These are phyloP conservation scores for Sinella curviseta DNA, from an alignment of 1,140 invertebrate species.

Conservation along the genomic window DNA sequence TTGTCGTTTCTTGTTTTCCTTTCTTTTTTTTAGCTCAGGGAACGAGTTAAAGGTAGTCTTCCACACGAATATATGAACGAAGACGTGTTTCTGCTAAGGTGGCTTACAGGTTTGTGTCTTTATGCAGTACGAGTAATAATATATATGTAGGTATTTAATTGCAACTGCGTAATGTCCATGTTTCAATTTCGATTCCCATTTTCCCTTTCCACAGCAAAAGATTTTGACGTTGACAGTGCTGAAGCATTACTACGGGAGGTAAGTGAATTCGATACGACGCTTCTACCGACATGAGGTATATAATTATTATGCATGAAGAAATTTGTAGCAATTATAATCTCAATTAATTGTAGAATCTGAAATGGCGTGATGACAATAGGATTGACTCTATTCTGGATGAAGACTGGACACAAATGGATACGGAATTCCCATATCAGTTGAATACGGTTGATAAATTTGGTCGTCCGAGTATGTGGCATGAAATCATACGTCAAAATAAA, in stretches of 20 bases:
- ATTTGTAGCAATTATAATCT: not conserved
- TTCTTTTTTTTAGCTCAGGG: not conserved
- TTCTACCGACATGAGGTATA: too few species aligned
- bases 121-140: too few species aligned
- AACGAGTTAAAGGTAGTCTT: not conserved
- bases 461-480: not conserved
- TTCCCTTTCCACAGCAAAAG: not conserved
- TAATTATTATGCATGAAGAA: too few species aligned
- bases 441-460: not conserved
- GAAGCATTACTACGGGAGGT: not conserved
- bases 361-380: not conserved
- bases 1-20: not conserved
- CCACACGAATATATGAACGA: not conserved
- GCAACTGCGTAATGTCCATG: too few species aligned
- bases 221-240: not conserved
- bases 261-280: too few species aligned
- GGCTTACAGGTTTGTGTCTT: conserved; percentile 3
- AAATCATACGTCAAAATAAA: not conserved
- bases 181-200: too few species aligned
- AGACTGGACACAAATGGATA: not conserved
- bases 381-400: not conserved
- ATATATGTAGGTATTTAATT: too few species aligned
- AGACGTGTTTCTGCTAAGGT: not conserved
- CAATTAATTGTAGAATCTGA: not conserved
- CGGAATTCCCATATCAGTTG: not conserved